These are phyloP conservation scores for Madoqua kirkii DNA, from an alignment of 2,113 vertebrate species.

Conservation along the genomic window DNA sequence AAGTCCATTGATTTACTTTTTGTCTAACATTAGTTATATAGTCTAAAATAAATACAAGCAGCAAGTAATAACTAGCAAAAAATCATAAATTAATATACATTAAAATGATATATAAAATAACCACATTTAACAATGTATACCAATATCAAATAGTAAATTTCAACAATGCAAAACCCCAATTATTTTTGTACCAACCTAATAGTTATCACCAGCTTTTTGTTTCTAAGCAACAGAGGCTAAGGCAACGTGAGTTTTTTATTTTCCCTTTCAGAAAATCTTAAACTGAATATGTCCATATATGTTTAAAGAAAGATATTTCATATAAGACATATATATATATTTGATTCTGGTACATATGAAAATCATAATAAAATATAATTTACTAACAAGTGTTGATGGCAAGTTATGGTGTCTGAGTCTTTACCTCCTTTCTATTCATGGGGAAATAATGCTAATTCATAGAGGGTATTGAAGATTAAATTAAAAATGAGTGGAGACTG, in stretches of 20 bases:
- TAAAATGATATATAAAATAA: background rate
- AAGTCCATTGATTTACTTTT: background rate
- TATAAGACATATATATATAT: background rate
- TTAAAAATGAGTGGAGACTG: background rate
- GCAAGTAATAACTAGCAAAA: background rate
- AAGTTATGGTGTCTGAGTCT: background rate
- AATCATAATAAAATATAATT: slow-evolving; percentile 27
- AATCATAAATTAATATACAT: background rate
- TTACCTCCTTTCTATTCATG: background rate
- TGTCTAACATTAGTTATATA: background rate
- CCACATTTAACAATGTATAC: background rate
- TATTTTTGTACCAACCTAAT: background rate
- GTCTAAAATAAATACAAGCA: background rate
- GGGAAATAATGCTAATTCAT: background rate
- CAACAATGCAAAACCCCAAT: background rate
- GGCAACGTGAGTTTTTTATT: background rate
- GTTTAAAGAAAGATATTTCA: background rate
- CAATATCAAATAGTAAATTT: background rate
- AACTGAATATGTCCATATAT: background rate
- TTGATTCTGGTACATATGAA: background rate
- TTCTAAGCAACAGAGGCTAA: background rate
- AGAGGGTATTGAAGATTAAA: background rate
- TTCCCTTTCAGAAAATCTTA: background rate
- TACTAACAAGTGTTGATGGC: background rate
- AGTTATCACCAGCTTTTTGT: background rate